These are phyloP conservation scores for Drosophila subsilvestris DNA, from an alignment of 2,888 invertebrate genomes.

Conservation along the genomic window DNA sequence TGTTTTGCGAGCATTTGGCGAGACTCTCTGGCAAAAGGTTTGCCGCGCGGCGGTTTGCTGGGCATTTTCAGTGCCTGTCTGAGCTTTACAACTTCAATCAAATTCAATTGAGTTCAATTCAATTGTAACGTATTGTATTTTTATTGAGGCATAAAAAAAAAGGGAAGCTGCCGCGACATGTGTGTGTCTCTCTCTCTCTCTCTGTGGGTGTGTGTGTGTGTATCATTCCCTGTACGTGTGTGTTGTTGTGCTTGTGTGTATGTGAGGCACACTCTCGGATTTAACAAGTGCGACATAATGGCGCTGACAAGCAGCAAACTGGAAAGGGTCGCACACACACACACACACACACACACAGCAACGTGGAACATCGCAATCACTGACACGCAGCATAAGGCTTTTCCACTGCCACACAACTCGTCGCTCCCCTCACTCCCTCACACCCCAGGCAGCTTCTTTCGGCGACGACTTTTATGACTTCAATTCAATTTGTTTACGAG, in stretches of 20 bases:
- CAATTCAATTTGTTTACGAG: slow-evolving; percentile 80
- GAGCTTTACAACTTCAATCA: slow-evolving; percentile 80
- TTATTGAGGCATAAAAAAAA: slow-evolving; percentile 77
- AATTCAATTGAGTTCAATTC: slow-evolving; percentile 80
- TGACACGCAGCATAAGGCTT: slow-evolving; percentile 71
- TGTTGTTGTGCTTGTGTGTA: slow-evolving; percentile 30
- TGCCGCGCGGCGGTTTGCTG: too few relatives aligned
- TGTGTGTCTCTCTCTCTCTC: slow-evolving; percentile 8
- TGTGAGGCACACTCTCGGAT: slow-evolving; percentile 48
- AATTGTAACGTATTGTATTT: slow-evolving; percentile 80
- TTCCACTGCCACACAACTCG: not conserved
- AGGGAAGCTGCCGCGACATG: slow-evolving; percentile 53
- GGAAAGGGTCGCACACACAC: slow-evolving; percentile 23
- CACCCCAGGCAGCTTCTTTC: slow-evolving; percentile 33
- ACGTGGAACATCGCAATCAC: slow-evolving; percentile 71
- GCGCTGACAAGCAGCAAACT: slow-evolving; percentile 68
- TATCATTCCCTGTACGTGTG: not conserved
- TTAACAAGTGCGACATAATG: slow-evolving; percentile 79
- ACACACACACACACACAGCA: not conserved
- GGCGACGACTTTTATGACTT: slow-evolving; percentile 78
- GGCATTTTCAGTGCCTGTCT: slow-evolving; percentile 48
- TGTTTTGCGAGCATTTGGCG: too few relatives aligned
- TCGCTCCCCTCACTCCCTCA: not conserved
- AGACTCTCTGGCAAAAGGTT: too few relatives aligned
- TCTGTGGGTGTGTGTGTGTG: slow-evolving; percentile 2